Base-by-base conservation (phyloP, 2,888 invertebrate species). In the Drosophila niveifrons region DNA sequence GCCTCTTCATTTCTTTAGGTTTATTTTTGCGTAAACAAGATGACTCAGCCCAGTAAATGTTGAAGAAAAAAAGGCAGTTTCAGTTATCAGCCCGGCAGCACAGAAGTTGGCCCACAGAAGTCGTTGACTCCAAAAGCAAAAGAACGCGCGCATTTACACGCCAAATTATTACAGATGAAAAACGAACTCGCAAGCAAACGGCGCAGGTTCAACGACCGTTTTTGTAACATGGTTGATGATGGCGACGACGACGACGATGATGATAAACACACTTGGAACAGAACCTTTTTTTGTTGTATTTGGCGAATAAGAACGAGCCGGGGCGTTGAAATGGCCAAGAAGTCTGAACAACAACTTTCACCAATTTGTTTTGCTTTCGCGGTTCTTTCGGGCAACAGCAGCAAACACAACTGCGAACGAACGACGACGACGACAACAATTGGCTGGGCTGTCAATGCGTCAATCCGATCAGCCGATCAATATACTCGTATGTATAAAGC, bases 361-460 rank as follows among this genome's bases (percentile, higher is more conserved):
- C 90, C 90, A 91, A 91, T 91, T 91, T 91, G 90, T 90, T 90
- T 90, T 91, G 91, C 90, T 91, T 90, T 90, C 90, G 82, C 80
- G 80, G 88, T 79, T 79, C 82, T 87, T 68, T 71, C 66, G 66
- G 71, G 75, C 72, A 61, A 6, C 39, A 72, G 74, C 72, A 58
- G 13, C 39, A 72, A 41, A 36, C 10, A 58, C 64, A 31, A 34
- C 59, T 65, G 58, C 62, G 59, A 66, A 70, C 10, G 31, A 10
- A 10, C 31, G 69, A 69, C 68, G 67, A 71, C 80, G 72, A 11
- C 80, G 78, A 82, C 86, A 86, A 81, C 82, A 78, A 84, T 83
- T 86, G 82, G 74, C 76, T 72, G 58, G 66, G 66, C 83, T 76
- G 74, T 78, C 82, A 80, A 72, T 82, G 68, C 68, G 76, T 76